Evolutionary conservation across 30 jellyfish, hydroid and myxozoan species (phyloP), one percentile per base, ranked within the genome.

Genomic region (Aurelia sp.): DNA sequence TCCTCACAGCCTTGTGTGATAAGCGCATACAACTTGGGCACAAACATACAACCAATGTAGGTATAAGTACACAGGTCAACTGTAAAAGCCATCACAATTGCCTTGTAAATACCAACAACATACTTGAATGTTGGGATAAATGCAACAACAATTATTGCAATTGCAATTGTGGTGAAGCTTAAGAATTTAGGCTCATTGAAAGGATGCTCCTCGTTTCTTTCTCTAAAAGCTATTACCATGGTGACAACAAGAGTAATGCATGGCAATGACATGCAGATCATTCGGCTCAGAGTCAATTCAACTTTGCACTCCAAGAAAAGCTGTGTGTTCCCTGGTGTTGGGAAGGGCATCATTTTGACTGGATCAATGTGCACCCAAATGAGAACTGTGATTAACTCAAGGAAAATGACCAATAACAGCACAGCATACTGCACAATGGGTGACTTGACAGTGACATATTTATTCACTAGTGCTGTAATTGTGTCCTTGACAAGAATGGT

Each of bases 11-110:
- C 73, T 50, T 90, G 86, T 15, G 92, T 73, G 31, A 71, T 58
- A 17, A 82, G 19, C 2, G 89, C 87, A 66, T 72, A 82, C 3
- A 92, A 4, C 63, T 74, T 92, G 13, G 98, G 95, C 33, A 80
- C 74, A 74, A 83, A 58, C 80, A 92, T 52, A 73, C 98, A 86
- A 31, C 90, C 84, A 23, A 92, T 55, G 83, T 79, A 92, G 16
- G 91, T 88, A 61, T 15, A 92, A 4, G 97, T 97, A 85, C 91
- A 87, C 21, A 89, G 69, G 17, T 76, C 91, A n/a, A 84, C 89
- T 47, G 97, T 92, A 61, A 92, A 71, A 31, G 94, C 88, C 90
- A 82, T 79, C 18, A 92, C 97, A 23, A 92, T 57, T n/a, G 92
- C 90, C 52, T 78, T 93, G 76, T 81, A 92, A 58, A 63, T 55